These are phyloP conservation scores for Thymelicus lineola DNA, from an alignment of 2,888 invertebrate species.

Conservation along the genomic window DNA sequence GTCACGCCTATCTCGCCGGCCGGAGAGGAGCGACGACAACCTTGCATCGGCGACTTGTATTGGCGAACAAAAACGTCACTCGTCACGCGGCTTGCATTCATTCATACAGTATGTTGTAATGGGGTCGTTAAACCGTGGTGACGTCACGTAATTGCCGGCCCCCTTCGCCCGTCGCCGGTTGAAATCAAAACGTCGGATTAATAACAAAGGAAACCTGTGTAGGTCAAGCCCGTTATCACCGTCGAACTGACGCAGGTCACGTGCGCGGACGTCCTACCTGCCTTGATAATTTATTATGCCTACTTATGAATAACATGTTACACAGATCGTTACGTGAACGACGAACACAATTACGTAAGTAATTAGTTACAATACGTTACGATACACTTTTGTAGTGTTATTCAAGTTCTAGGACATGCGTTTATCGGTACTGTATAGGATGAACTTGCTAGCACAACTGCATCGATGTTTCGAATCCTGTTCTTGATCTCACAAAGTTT, in stretches of 20 bases:
- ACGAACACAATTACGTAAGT: constrained; percentile 11
- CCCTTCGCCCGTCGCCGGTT: constrained; percentile 77
- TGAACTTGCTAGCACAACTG: background rate
- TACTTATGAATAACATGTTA: constrained; percentile 31
- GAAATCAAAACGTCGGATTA: constrained; percentile 83
- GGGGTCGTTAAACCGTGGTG: constrained; percentile 83
- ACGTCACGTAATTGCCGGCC: constrained; percentile 84
- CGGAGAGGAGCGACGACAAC: constrained; percentile 47
- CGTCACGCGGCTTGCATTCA: constrained; percentile 82
- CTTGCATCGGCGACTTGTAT: constrained; percentile 58
- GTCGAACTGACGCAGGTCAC: constrained; percentile 35
- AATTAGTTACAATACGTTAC: constrained; percentile 16
- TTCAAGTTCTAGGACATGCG: constrained; percentile 3
- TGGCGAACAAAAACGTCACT: constrained; percentile 73
- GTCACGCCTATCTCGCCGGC: constrained; percentile 36
- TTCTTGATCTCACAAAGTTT: too few species aligned
- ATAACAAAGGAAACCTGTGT: constrained; percentile 81
- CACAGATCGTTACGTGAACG: constrained; percentile 11
- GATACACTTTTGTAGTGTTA: constrained; percentile 3
- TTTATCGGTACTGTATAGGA: background rate
- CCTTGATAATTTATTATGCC: constrained; percentile 35
- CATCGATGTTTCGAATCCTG: too few species aligned
- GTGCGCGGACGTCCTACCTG: constrained; percentile 40
- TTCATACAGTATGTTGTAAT: constrained; percentile 84
- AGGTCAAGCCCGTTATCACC: constrained; percentile 77